Percentiles rank a stretch among this genome's conserved stretches.
phyloP scores from a whole-genome alignment of 2,797 vertebrate species.

The Enteromius treurensis region DNA sequence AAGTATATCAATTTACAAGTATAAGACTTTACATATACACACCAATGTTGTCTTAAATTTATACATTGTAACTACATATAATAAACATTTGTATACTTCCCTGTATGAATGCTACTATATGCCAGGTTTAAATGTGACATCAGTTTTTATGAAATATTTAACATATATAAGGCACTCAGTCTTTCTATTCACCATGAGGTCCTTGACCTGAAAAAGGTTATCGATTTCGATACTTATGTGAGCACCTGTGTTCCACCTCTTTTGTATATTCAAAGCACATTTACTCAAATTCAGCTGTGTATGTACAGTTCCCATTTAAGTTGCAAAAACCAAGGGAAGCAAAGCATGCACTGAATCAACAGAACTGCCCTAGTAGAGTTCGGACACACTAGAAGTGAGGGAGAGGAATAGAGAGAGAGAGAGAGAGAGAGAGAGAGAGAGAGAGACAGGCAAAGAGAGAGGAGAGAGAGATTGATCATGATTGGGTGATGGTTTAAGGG shows the following conservation, averaged over 20 bases:
- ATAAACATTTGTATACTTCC: background rate
- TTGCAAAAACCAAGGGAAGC: constrained; percentile 26
- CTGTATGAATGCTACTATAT: background rate
- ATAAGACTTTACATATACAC: background rate
- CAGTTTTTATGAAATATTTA: too few species aligned
- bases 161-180: background rate
- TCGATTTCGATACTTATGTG: background rate
- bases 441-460: constrained; percentile 16
- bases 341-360: constrained; percentile 36
- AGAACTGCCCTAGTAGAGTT: constrained; percentile 9
- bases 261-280: constrained; percentile 25
- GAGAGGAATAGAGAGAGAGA: constrained; percentile 6
- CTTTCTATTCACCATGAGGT: background rate
- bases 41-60: background rate
- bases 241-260: constrained; percentile 8
- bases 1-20: background rate
- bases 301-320: constrained; percentile 22
- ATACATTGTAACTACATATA: background rate
- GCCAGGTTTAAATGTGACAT: background rate
- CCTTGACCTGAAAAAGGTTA: background rate
- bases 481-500: constrained; percentile 51
- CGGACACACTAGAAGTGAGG: background rate
- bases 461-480: constrained; percentile 28
- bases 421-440: constrained; percentile 27
- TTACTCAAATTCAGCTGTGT: constrained; percentile 14